phyloP scores from a whole-genome alignment of 2,888 invertebrate genomes.

The Lycophotia porphyrea region DNA sequence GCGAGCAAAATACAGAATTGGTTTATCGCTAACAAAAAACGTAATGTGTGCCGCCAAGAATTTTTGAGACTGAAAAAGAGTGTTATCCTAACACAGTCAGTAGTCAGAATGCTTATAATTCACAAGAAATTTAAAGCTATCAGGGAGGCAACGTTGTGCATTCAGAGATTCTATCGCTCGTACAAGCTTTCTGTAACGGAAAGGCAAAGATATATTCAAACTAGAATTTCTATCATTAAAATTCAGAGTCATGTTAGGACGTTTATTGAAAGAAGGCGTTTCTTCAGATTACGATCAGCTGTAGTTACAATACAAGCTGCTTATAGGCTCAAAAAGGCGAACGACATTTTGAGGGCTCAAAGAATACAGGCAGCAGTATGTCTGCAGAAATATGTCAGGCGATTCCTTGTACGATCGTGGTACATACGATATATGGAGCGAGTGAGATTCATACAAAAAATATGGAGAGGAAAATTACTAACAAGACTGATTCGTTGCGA shows the following conservation, averaged over 20 bases:
- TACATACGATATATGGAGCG: constrained; percentile 75
- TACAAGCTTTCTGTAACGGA: constrained; percentile 70
- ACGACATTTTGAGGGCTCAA: constrained; percentile 67
- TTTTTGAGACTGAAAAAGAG: constrained; percentile 75
- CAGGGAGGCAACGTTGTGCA: constrained; percentile 71
- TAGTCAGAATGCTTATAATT: constrained; percentile 77
- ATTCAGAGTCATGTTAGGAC: constrained; percentile 75
- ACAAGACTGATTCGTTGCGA: constrained; percentile 81
- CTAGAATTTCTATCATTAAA: constrained; percentile 69
- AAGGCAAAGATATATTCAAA: constrained; percentile 70
- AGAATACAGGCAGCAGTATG: constrained; percentile 75
- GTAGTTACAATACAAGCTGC: constrained; percentile 80
- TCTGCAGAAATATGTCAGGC: constrained; percentile 81
- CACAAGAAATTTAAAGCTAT: constrained; percentile 72
- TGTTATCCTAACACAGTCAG: constrained; percentile 79
- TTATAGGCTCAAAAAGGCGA: constrained; percentile 78
- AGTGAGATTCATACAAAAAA: constrained; percentile 79
- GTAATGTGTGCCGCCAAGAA: constrained; percentile 72
- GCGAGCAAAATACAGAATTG: constrained; percentile 82
- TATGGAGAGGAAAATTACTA: constrained; percentile 83
- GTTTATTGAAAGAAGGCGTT: constrained; percentile 77
- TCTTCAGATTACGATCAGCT: constrained; percentile 72
- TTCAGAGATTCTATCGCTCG: constrained; percentile 84
- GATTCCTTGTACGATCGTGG: constrained; percentile 76
- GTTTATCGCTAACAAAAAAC: constrained; percentile 76